Conservation (phyloP, 2,888 invertebrate genomes). For the Mechanitis messenoides region DNA sequence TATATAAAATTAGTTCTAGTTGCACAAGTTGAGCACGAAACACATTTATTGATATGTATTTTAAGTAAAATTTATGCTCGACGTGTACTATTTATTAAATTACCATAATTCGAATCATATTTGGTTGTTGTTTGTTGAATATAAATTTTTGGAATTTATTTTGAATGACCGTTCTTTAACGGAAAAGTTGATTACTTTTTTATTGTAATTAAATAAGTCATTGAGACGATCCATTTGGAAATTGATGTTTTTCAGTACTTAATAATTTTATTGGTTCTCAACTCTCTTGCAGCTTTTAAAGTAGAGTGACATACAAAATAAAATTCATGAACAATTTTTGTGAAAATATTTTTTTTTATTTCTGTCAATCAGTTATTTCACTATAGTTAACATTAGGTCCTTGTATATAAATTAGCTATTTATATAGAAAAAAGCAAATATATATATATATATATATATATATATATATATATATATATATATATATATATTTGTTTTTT, state of each 20-base stretch:
- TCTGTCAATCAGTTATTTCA: no score
- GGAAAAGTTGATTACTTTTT: no score
- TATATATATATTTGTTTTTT: no score
- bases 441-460: no score
- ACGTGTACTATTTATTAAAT: not conserved
- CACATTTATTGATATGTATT: conserved; percentile 5
- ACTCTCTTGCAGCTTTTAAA: no score
- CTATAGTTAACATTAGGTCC: no score
- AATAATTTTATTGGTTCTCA: not conserved
- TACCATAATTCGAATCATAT: conserved; percentile 1
- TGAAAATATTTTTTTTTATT: no score
- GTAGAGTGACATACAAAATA: no score
- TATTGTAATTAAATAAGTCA: not conserved
- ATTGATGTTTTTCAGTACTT: not conserved
- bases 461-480: no score
- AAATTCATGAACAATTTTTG: no score
- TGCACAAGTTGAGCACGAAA: conserved; percentile 25
- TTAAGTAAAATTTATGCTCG: not conserved
- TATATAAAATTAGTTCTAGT: conserved; percentile 43
- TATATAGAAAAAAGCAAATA: no score
- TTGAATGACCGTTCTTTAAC: not conserved
- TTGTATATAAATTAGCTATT: no score
- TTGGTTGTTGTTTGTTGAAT: not conserved
- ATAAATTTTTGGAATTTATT: not conserved
- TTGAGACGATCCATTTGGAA: not conserved